Base-by-base conservation (phyloP, 1,140 invertebrate species). In the Nasonia vitripennis region DNA sequence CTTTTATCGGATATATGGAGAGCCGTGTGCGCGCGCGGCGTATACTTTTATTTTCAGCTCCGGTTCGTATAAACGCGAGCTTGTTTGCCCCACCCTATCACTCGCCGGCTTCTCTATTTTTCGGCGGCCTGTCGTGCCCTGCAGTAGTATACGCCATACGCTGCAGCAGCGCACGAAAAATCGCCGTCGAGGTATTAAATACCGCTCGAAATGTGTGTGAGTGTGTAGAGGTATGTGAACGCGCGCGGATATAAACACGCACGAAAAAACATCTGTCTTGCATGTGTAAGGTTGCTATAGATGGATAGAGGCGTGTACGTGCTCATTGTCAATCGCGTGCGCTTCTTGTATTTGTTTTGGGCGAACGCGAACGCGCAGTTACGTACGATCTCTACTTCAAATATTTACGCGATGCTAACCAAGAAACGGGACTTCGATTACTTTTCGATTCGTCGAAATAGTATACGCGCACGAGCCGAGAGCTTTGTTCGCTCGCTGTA, bases 351-450 rank as follows among this genome's bases (percentile, higher is more conserved):
- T 79, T 74, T 73, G 75, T 70, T 68, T 79, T 74, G 31, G 20
- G 51, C 23, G 67, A 27, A n/a, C 9, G 67, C 20, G 67, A 6
- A 12, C 23, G 37, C 62, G 34, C 23, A n/a, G 4, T 34, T 11
- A 48, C 67, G n/a, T 2, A 48, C 81, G 70, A 81, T 81, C 11
- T 41, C 79, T 81, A 41, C 23, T 84, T 84, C 74, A 84, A 84
- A 84, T 84, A 84, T 84, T 84, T 84, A 78, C 75, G 82, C 62
- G 74, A 48, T 31, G n/a, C 34, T 2, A 78, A 70, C 45, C 51
- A 45, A 67, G 51, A 75, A 67, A 77, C 51, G 7, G 23, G 20
- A 12, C 23, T 83, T 83, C n/a, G 14, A 77, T 77, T 27, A 48
- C 14, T 41, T 77, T 34, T 68, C 34, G 48, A 10, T 78, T 68